Percentiles rank a stretch among this genome's conserved stretches.
Evolutionary conservation across 1,140 invertebrate genomes (phyloP).

Genomic region (Orius laevigatus): DNA sequence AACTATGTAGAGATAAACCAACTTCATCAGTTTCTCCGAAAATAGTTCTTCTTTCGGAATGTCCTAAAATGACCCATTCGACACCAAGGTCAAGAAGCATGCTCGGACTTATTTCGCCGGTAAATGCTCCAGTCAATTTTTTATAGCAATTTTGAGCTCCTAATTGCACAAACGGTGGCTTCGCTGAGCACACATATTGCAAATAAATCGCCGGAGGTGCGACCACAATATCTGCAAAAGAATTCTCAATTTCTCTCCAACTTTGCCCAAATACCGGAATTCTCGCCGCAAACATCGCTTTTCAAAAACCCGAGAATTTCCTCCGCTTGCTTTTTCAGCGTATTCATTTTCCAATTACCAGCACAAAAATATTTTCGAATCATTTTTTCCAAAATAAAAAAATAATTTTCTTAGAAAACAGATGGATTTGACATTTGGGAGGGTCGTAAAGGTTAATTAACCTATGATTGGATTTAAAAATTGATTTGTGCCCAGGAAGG

Average conservation of each 20-base stretch:
- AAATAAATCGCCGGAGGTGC: too few species aligned
- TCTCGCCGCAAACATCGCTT: slow-evolving; percentile 54
- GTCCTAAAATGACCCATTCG: slow-evolving; percentile 93
- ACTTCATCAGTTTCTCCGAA: slow-evolving; percentile 80
- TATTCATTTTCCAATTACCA: slow-evolving; percentile 96
- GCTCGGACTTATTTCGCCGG: slow-evolving; percentile 60
- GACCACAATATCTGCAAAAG: too few species aligned
- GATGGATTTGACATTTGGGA: background rate
- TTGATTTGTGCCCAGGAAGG: too few species aligned
- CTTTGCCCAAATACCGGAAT: slow-evolving; percentile 54
- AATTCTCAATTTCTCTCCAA: background rate
- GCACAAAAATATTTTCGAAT: slow-evolving; percentile 90
- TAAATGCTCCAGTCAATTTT: too few species aligned
- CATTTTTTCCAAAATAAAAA: too few species aligned
- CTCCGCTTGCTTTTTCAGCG: slow-evolving; percentile 55
- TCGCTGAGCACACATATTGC: too few species aligned
- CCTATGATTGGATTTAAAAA: background rate
- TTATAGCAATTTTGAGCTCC: too few species aligned
- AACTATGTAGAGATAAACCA: slow-evolving; percentile 8
- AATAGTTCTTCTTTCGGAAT: slow-evolving; percentile 91
- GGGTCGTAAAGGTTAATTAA: background rate
- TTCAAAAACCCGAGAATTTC: slow-evolving; percentile 71
- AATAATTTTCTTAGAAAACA: too few species aligned
- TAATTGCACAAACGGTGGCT: too few species aligned
- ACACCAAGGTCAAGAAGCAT: slow-evolving; percentile 92